Conservation (phyloP, 2,888 invertebrate genomes). For the Acrobeloides nanus region DNA sequence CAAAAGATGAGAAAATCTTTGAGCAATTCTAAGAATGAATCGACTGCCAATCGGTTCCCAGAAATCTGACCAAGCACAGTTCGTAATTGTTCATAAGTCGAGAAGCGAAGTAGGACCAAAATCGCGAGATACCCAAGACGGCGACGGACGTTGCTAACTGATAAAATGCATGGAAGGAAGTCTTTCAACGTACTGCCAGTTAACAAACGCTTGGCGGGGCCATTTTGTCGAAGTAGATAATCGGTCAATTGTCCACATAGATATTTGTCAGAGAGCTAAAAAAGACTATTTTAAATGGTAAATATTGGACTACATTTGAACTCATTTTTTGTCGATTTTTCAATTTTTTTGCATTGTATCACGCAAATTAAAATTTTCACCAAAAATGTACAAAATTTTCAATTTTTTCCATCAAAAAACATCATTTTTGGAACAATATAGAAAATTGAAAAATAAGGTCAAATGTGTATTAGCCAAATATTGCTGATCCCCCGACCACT, state of each 20-base stretch:
- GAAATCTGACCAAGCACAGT: constrained; percentile 20
- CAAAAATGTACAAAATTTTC: no score
- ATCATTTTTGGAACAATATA: no score
- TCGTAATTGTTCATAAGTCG: constrained; percentile 20
- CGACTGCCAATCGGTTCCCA: constrained; percentile 10
- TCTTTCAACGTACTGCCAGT: constrained; percentile 28
- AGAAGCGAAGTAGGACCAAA: constrained; percentile 26
- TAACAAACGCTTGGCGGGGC: constrained; percentile 27
- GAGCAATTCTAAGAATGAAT: constrained; percentile 12
- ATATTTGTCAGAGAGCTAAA: constrained; percentile 45
- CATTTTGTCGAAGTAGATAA: constrained; percentile 29
- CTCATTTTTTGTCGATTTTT: no score
- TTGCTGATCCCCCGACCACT: no score
- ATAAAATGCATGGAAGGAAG: constrained; percentile 27
- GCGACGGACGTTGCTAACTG: constrained; percentile 7
- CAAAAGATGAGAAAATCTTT: constrained; percentile 10
- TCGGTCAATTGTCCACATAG: constrained; percentile 30
- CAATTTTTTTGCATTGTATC: no score
- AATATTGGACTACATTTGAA: neutral
- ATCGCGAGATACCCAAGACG: constrained; percentile 8
- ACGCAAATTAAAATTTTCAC: no score
- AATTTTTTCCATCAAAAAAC: no score
- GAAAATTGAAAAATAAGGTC: no score
- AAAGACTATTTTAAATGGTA: neutral
- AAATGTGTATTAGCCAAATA: no score